Percentiles rank a stretch among this genome's conserved stretches.
Conservation (phyloP, 2,113 vertebrate genomes). For the Charina bottae region DNA sequence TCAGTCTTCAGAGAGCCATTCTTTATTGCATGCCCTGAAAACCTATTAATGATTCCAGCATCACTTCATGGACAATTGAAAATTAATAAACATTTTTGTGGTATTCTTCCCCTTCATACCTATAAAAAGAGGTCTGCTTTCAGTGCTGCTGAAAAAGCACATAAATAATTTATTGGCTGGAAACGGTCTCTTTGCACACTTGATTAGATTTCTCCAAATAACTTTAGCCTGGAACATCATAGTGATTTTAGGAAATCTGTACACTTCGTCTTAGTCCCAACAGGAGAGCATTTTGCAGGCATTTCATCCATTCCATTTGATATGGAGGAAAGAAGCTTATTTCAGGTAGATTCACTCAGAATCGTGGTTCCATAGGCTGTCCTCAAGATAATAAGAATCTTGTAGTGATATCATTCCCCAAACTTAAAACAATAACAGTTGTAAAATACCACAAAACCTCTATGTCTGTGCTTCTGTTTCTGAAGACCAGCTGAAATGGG, state of each 20-base stretch:
- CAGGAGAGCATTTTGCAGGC: conserved; percentile 38
- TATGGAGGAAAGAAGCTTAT: not conserved
- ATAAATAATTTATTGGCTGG: conserved; percentile 5
- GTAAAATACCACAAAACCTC: not conserved
- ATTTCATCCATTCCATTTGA: conserved; percentile 20
- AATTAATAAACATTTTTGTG: conserved; percentile 6
- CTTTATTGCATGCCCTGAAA: not conserved
- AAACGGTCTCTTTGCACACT: conserved; percentile 32
- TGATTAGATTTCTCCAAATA: conserved; percentile 40
- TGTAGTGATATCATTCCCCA: not conserved
- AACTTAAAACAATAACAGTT: not conserved
- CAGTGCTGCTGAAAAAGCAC: conserved; percentile 52
- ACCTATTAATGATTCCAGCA: conserved; percentile 13
- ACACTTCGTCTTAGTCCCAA: conserved; percentile 51
- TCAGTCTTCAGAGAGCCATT: too few species aligned
- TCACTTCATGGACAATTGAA: not conserved
- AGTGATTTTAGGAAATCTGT: conserved; percentile 24
- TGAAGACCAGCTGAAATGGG: too few species aligned
- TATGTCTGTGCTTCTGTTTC: not conserved
- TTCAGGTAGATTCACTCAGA: not conserved
- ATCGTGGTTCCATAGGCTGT: not conserved
- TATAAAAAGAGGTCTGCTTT: not conserved
- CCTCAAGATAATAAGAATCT: not conserved
- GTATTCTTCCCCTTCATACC: conserved; percentile 7
- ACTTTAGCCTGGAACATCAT: conserved; percentile 53